phyloP scores from a whole-genome alignment of 2,113 vertebrate species.

The Perognathus longimembris region DNA sequence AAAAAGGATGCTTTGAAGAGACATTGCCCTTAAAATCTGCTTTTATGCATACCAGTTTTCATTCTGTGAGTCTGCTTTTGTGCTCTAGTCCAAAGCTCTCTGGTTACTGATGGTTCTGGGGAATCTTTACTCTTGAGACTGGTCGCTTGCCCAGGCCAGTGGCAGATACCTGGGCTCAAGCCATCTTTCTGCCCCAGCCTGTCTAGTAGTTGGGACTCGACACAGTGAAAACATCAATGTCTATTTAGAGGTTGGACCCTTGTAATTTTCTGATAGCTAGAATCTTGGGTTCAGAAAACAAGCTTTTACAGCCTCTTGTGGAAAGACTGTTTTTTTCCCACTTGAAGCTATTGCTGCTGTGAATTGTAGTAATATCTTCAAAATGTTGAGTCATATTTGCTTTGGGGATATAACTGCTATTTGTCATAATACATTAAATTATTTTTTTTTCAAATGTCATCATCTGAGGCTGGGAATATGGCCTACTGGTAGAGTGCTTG shows the following conservation, averaged over 20 bases:
- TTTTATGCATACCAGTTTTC: too few relatives aligned
- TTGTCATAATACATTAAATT: not conserved
- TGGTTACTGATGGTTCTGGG: not conserved
- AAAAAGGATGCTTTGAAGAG: too few relatives aligned
- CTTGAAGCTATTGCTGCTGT: not conserved
- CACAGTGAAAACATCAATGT: not conserved
- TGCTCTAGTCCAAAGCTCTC: too few relatives aligned
- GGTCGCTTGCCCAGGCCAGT: not conserved
- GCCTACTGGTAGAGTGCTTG: too few relatives aligned
- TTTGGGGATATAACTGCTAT: not conserved
- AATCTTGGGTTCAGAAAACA: rapidly evolving
- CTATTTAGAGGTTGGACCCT: not conserved
- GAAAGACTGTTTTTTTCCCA: not conserved
- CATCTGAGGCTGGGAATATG: too few relatives aligned
- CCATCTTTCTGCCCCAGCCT: not conserved
- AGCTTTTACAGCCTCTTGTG: not conserved
- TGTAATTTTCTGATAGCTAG: not conserved
- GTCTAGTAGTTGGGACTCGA: too few relatives aligned
- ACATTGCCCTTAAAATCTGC: too few relatives aligned
- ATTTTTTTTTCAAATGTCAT: too few relatives aligned
- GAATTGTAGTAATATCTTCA: not conserved
- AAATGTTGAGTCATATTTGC: not conserved
- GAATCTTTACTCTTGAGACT: not conserved
- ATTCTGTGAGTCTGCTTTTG: too few relatives aligned
- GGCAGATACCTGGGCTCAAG: not conserved